phyloP scores from a whole-genome alignment of 2,888 invertebrate species.

The Drosophila longiperda region DNA sequence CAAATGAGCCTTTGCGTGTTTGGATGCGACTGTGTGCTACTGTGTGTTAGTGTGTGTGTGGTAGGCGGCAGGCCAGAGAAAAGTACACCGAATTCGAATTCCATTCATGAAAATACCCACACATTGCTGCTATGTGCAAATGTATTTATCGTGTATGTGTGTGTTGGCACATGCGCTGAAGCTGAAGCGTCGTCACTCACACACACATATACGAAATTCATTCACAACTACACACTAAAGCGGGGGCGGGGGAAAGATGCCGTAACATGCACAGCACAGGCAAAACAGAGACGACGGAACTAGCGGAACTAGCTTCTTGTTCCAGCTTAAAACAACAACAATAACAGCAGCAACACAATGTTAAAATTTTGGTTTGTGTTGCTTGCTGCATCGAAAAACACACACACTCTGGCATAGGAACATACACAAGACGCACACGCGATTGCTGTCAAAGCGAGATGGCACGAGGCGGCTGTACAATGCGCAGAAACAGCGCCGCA shows the following conservation, averaged over 20 bases:
- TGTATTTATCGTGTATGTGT: slow-evolving; percentile 6
- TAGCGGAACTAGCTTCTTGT: slow-evolving; percentile 71
- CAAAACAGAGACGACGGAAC: slow-evolving; percentile 37
- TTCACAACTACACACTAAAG: slow-evolving; percentile 74
- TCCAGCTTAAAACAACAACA: slow-evolving; percentile 31
- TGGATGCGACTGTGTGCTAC: slow-evolving; percentile 24
- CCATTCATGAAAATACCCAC: slow-evolving; percentile 81
- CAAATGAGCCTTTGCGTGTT: slow-evolving; percentile 50
- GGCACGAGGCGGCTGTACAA: slow-evolving; percentile 34
- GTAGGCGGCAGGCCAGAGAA: slow-evolving; percentile 70
- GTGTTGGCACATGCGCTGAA: slow-evolving; percentile 71
- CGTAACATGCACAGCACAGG: slow-evolving; percentile 68
- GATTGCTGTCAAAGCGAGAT: slow-evolving; percentile 58
- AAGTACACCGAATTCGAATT: slow-evolving; percentile 81
- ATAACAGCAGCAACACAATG: slow-evolving; percentile 49
- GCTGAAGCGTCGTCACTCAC: slow-evolving; percentile 60
- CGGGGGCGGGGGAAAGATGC: slow-evolving; percentile 63
- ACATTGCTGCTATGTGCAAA: slow-evolving; percentile 59
- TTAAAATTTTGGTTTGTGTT: slow-evolving; percentile 61
- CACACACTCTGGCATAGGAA: slow-evolving; percentile 36
- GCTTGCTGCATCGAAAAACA: slow-evolving; percentile 59
- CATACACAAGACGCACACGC: slow-evolving; percentile 40
- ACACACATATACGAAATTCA: slow-evolving; percentile 64
- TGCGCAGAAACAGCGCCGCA: slow-evolving; percentile 60
- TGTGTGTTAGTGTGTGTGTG: slow-evolving; percentile 22